Conservation (phyloP, 37 sponge, comb jelly and placozoan genomes). For the Crambe crambe region DNA sequence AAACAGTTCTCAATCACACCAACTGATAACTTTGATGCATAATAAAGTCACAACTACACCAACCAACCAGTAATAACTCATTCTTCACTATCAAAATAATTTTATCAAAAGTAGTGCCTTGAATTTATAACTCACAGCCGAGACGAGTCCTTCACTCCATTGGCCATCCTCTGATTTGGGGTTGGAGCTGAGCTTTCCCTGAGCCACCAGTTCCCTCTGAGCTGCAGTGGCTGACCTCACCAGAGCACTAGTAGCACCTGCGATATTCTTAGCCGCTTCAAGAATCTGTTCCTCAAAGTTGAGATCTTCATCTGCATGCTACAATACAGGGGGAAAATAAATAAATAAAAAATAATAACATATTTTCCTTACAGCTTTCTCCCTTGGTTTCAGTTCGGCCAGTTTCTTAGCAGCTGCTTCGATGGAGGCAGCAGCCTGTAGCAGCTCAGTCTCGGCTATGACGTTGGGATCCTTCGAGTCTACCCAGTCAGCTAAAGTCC, state of each 20-base stretch:
- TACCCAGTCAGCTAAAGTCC: conserved; percentile 73
- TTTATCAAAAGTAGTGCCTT: no score
- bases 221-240: conserved; percentile 90
- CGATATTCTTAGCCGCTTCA: conserved; percentile 93
- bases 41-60: no score
- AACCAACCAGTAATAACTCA: no score
- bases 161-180: conserved; percentile 79
- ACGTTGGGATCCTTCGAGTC: conserved; percentile 88
- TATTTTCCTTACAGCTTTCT: conserved; percentile 9
- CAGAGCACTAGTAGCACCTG: conserved; percentile 86
- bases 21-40: no score
- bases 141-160: conserved; percentile 97
- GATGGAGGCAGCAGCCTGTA: conserved; percentile 94
- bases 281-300: conserved; percentile 96
- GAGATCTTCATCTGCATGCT: conserved; percentile 78
- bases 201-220: conserved; percentile 92
- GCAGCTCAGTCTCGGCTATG: conserved; percentile 93
- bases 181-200: conserved; percentile 75
- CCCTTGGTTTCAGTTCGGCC: conserved; percentile 69
- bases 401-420: conserved; percentile 97
- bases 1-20: not conserved
- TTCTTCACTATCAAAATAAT: no score
- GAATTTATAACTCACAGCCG: conserved; percentile 81
- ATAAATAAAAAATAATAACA: not conserved
- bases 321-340: not conserved